Conservation (phyloP, 2,888 invertebrate genomes). For the Rhamphomyia laevipes region DNA sequence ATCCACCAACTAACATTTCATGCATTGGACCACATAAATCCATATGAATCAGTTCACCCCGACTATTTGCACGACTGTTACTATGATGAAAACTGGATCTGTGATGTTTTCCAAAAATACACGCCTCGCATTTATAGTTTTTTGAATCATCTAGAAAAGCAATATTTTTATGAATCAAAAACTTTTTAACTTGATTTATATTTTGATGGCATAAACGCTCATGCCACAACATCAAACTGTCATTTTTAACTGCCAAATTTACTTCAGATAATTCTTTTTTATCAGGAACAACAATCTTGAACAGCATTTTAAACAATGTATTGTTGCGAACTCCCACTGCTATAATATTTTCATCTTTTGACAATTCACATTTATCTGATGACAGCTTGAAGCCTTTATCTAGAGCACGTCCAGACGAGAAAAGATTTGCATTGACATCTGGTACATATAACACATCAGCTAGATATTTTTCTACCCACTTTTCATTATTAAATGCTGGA, state of each 20-base stretch:
- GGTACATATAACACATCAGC: constrained; percentile 1
- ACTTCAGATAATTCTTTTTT: too few relatives aligned
- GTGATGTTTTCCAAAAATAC: background rate
- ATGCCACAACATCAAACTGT: too few relatives aligned
- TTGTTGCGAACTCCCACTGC: constrained; percentile 8
- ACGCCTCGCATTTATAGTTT: background rate
- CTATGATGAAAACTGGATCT: background rate
- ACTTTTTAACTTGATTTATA: too few relatives aligned
- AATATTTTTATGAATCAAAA: too few relatives aligned
- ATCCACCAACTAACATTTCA: constrained; percentile 4
- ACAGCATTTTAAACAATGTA: too few relatives aligned
- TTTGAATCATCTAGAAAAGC: background rate
- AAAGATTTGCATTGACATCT: background rate
- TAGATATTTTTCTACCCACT: background rate
- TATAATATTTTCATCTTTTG: background rate
- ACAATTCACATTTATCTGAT: constrained; percentile 4
- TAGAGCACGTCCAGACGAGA: background rate
- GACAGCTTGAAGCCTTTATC: constrained; percentile 1
- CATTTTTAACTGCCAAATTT: too few relatives aligned
- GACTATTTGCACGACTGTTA: background rate
- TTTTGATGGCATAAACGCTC: too few relatives aligned
- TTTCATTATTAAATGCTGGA: background rate
- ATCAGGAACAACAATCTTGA: too few relatives aligned
- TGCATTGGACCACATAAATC: constrained; percentile 10
- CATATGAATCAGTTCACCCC: constrained; percentile 7